Conservation (phyloP, 1,140 invertebrate species). For the Camponotus pennsylvanicus region DNA sequence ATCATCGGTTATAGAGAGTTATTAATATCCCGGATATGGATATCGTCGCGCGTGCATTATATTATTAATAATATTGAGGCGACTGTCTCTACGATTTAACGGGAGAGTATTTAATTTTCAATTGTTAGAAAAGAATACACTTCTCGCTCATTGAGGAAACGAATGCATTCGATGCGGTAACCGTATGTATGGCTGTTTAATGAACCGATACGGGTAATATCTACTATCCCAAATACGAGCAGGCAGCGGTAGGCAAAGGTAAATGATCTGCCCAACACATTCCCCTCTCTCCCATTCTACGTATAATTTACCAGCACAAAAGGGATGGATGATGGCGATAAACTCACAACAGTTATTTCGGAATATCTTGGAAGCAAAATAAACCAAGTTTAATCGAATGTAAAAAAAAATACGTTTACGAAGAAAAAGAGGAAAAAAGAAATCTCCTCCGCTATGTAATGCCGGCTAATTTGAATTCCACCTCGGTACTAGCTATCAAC, state of each 20-base stretch:
- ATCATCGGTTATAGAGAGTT: not conserved
- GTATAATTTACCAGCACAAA: constrained; percentile 40
- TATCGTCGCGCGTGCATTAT: not conserved
- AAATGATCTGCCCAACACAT: constrained; percentile 24
- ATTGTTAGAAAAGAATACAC: not conserved
- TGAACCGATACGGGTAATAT: constrained; percentile 38
- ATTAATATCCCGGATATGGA: not conserved
- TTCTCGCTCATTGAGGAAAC: constrained; percentile 7
- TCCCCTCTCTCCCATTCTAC: not conserved
- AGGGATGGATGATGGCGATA: not conserved
- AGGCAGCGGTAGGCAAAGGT: constrained; percentile 39
- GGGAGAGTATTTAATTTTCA: not conserved
- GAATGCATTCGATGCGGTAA: not conserved
- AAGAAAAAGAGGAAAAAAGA: constrained; percentile 2
- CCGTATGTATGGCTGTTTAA: constrained; percentile 37
- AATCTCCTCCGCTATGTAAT: constrained; percentile 5
- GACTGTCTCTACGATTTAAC: not conserved
- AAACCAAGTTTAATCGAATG: not conserved
- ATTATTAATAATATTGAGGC: not conserved
- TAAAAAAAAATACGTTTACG: not conserved
- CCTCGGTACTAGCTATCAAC: constrained; percentile 43
- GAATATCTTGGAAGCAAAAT: constrained; percentile 32
- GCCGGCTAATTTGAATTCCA: constrained; percentile 62
- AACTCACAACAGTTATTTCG: not conserved
- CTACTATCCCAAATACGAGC: constrained; percentile 42